Evolutionary conservation across 2,888 invertebrate genomes (phyloP), one percentile per base, ranked within the genome.

Genomic region (Campaea margaritaria): DNA sequence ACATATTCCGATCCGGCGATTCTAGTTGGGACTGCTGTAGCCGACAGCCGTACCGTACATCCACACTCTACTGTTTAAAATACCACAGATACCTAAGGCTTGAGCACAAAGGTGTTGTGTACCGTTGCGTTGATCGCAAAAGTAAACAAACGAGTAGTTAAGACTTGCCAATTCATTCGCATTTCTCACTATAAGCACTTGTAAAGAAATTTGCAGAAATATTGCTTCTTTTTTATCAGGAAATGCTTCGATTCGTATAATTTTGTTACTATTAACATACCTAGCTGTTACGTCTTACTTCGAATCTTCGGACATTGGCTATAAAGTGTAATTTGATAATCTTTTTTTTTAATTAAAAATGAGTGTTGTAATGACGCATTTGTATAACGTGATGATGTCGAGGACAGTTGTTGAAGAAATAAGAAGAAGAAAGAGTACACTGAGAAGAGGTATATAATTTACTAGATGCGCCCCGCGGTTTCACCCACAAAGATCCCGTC

Each of bases 401-500:
- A 72, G 65, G 42, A 81, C 77, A 64, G 76, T 77, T 0, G 74
- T 70, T 0, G 86, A 87, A 14, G 87, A 87, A 52, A 86, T 88
- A 42, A 79, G 70, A 34, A 75, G 57, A 11, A 72, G 79, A 57
- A 87, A 83, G 44, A 73, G 72, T 27, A 82, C 78, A 64, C 79
- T 88, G 57, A 74, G 81, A 10, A 70, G 86, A 82, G 86, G 88
- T 88, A 73, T 31, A 12, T 10, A 7, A 11, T 12, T n/a, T n/a
- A 11, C n/a, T 36, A 9, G 8, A n/a, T n/a, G n/a, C n/a, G n/a
- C n/a, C n/a, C n/a, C n/a, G n/a, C n/a, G n/a, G n/a, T n/a, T n/a
- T n/a, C n/a, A n/a, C n/a, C n/a, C n/a, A n/a, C n/a, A n/a, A n/a
- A n/a, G n/a, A n/a, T n/a, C n/a, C n/a, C n/a, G n/a, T n/a, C n/a